Evolutionary conservation across 2,888 invertebrate genomes (phyloP), one percentile per base, ranked within the genome.

Genomic region (Aspidiotus destructor): DNA sequence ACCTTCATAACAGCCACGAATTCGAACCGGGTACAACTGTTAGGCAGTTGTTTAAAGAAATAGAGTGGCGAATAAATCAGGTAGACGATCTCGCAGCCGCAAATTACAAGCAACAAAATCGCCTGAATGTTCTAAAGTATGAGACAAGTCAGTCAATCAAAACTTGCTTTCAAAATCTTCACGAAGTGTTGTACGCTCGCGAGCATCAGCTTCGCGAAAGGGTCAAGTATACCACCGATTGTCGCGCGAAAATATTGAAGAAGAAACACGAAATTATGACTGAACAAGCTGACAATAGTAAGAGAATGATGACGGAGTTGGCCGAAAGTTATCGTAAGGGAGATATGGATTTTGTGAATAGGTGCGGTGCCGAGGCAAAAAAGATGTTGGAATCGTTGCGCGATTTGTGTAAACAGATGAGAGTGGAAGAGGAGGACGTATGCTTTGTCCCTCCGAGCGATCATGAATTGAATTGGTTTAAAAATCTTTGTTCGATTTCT

Each of bases 31-130:
- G 68, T 7, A 8, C 60, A 8, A 41, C 60, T 7, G 48, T 52
- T 13, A 68, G 52, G 15, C 60, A 68, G 28, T 13, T 68, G n/a
- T 68, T 68, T 16, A 52, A 60, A 28, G 68, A 68, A 52, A 60
- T 52, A 7, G 68, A 68, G 41, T 41, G 52, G 9, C 60, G 40
- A 28, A 41, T 52, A 5, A 52, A 44, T 7, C 44, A 41, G 28
- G 52, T 60, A 11, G 28, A 52, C 7, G 68, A 68, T n/a, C 60
- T 60, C 16, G 60, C 60, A 8, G 16, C 17, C 42, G 10, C 11
- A 7, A 60, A 60, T n/a, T 60, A 68, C n/a, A 58, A 60, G 9
- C 68, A 68, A 41, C 57, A 60, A n/a, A 68, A 44, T 13, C 40
- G 48, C n/a, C 16, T 68, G 53, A 41, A 68, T 41, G 44, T 40